A percentile compares a stretch with the other conserved stretches of the same genome.
These are phyloP conservation scores for Exaiptasia diaphana DNA, from an alignment of 64 coral and sea anemone genomes.

Conservation along the genomic window DNA sequence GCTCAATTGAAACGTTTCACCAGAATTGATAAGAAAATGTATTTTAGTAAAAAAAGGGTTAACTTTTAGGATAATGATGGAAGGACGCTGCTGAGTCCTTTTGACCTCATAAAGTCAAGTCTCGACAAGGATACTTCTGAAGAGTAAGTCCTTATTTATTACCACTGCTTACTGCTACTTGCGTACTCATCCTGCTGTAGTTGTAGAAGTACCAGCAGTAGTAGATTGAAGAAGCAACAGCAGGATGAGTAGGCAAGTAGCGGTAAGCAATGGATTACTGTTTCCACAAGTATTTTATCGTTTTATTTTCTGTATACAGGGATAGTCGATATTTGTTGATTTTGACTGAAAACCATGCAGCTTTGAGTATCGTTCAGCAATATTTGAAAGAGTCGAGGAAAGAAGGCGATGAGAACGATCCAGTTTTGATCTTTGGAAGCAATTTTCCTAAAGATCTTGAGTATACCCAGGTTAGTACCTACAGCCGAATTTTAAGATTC, in stretches of 20 bases:
- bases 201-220: too few relatives aligned
- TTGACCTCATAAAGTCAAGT: slow-evolving; percentile 32
- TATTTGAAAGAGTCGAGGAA: background rate
- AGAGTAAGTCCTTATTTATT: too few relatives aligned
- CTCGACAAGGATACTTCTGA: background rate
- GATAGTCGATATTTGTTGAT: slow-evolving; percentile 79
- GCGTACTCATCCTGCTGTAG: too few relatives aligned
- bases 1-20: too few relatives aligned
- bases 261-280: too few relatives aligned
- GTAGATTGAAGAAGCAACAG: too few relatives aligned
- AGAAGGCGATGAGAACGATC: background rate
- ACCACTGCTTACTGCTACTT: too few relatives aligned
- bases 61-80: too few relatives aligned
- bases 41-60: too few relatives aligned
- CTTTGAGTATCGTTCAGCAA: slow-evolving; percentile 59
- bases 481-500: background rate
- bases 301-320: background rate
- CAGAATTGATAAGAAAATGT: too few relatives aligned
- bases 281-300: background rate
- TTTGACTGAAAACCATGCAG: slow-evolving; percentile 82
- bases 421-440: slow-evolving; percentile 70
- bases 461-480: slow-evolving; percentile 58
- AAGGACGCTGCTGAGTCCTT: too few relatives aligned
- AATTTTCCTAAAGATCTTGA: slow-evolving; percentile 79
- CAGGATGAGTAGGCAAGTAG: too few relatives aligned